These are phyloP conservation scores for Lindbergichthys nudifrons DNA, from an alignment of 2,797 vertebrate genomes.

Conservation along the genomic window DNA sequence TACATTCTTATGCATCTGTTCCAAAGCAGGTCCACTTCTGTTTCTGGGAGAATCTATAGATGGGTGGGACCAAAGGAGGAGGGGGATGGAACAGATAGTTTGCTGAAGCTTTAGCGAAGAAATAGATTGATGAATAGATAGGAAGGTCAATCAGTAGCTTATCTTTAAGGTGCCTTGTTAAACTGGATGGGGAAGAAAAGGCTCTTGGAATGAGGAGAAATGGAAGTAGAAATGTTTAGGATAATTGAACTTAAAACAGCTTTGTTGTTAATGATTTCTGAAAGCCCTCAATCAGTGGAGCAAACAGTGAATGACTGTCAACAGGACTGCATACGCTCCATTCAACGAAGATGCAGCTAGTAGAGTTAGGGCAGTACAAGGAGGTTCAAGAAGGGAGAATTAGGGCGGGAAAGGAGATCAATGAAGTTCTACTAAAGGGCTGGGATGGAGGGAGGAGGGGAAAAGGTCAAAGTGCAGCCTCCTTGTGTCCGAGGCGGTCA, in stretches of 20 bases:
- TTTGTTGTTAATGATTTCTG: not conserved
- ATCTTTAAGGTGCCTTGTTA: constrained; percentile 46
- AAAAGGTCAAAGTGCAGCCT: constrained; percentile 58
- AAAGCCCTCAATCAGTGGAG: not conserved
- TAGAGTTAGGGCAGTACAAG: not conserved
- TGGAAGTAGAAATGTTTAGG: constrained; percentile 1
- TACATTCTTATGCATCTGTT: constrained; percentile 32
- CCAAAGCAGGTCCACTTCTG: constrained; percentile 32
- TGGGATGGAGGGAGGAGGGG: constrained; percentile 40
- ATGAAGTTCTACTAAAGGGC: constrained; percentile 4
- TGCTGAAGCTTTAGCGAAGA: constrained; percentile 14
- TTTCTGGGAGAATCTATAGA: constrained; percentile 30
- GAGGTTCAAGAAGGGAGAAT: not conserved
- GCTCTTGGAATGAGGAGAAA: constrained; percentile 36
- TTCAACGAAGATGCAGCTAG: not conserved
- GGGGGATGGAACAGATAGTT: constrained; percentile 17
- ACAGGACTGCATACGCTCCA: not conserved
- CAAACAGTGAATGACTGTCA: not conserved
- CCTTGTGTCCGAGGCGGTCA: constrained; percentile 40
- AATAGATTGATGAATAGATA: constrained; percentile 51
- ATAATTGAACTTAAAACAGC: constrained; percentile 21
- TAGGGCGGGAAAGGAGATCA: constrained; percentile 9
- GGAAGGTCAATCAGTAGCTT: constrained; percentile 56
- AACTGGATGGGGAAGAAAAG: constrained; percentile 27
- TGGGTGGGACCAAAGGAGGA: constrained; percentile 6